Base-by-base conservation (phyloP, 2,888 invertebrate genomes). In the Hydrotaea diabolus region DNA sequence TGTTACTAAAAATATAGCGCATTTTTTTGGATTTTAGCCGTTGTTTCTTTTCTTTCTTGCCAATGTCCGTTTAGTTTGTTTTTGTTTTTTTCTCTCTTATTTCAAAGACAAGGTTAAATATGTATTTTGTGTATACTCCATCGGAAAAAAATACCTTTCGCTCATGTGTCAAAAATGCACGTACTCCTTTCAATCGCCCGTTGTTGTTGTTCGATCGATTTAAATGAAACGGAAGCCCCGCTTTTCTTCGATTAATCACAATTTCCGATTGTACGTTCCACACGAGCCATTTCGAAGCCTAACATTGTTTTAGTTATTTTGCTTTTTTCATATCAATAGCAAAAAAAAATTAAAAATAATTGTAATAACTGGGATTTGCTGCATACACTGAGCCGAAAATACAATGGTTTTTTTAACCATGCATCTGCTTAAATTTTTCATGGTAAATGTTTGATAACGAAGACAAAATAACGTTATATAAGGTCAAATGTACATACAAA, bases 161-260 rank as follows among this genome's bases (percentile, higher is more conserved):
- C 85, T 79, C 21, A 69, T 69, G 69, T 82, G 82, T 85, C 82
- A 78, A 81, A 81, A 39, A 79, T n/a, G 53, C 53, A 74, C n/a
- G 69, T 64, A 72, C 36, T 17, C 36, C 66, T 77, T 80, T 81
- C 74, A 78, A 66, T 75, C 21, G 17, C 11, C n/a, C n/a, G n/a
- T n/a, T n/a, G n/a, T n/a, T n/a, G n/a, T n/a, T n/a, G 36, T 64
- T 36, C 4, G 31, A 17, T 43, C 8, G 8, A 17, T 64, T 36
- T 64, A 69, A 66, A 75, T n/a, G 43, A 83, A 79, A 79, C 78
- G 81, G 81, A 81, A 84, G 76, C 59, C 19, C 11, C 31, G 11
- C 23, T 76, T 81, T 79, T 53, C 73, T 69, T 66, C 69, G 79
- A 81, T 82, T 85, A 82, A 85, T 85, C 76, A 81, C 72, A 66